These are phyloP conservation scores for Carapus acus DNA, from an alignment of 2,797 vertebrate genomes.

Conservation along the genomic window DNA sequence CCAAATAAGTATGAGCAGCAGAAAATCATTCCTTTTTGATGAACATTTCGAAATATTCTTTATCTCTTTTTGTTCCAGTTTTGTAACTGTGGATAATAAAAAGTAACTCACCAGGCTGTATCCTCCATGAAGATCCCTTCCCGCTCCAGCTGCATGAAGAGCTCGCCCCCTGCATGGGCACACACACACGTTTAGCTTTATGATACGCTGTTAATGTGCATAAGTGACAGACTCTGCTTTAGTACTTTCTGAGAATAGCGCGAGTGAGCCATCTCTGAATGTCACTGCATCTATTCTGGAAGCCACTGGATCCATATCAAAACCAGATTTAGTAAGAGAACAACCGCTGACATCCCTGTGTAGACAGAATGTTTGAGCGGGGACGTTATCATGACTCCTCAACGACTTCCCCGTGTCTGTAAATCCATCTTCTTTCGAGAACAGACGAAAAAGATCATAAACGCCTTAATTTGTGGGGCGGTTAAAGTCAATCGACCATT, in stretches of 20 bases:
- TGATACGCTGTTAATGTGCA: background rate
- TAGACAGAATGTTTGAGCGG: too few species aligned
- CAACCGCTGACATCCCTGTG: background rate
- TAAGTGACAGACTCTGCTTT: too few species aligned
- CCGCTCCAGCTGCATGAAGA: constrained; percentile 99
- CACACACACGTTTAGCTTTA: constrained; percentile 1
- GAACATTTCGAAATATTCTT: background rate
- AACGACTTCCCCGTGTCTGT: background rate
- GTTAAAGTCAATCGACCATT: too few species aligned
- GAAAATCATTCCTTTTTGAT: background rate
- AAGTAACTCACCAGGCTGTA: constrained; percentile 88
- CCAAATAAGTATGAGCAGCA: background rate
- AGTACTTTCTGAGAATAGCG: background rate
- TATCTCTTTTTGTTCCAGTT: background rate
- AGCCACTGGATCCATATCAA: background rate
- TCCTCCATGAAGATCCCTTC: constrained; percentile 99
- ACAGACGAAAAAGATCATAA: too few species aligned
- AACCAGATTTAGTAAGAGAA: background rate
- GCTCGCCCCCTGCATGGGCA: constrained; percentile 84
- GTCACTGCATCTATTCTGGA: too few species aligned
- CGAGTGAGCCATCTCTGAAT: background rate
- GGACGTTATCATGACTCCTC: too few species aligned
- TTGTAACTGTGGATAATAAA: background rate
- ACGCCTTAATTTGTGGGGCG: too few species aligned
- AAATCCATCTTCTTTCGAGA: too few species aligned